Base-by-base conservation (phyloP, 2,888 invertebrate species). In the Nomada ruficornis region DNA sequence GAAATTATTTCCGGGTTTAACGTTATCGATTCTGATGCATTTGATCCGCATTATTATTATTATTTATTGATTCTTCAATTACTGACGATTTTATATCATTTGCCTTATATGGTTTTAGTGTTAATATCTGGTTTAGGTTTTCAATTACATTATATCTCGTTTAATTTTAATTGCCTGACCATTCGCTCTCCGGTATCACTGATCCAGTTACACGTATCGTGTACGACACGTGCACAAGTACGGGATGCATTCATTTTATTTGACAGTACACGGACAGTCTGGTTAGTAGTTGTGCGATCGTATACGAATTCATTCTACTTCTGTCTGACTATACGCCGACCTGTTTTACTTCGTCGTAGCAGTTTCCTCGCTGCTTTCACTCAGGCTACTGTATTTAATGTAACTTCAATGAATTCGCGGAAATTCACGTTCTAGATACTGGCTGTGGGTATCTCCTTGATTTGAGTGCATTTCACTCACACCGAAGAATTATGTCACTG, bases 381-480 rank as follows among this genome's bases (percentile, higher is more conserved):
- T 23, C 50, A 7, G 10, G 26, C 70, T 18, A 23, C 36, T 52
- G 50, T 60, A 18, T 36, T 71, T 52, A 52, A 71, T 62, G 60
- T 18, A 69, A 60, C 60, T 50, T 60, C 47, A 36, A 71, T 52
- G 70, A 50, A 62, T 36, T 23, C 50, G 29, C 20, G 36, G 70
- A 29, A 50, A 62, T 52, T 71, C n/a, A n/a, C 29, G 59, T 70
- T 50, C 29, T 15, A 36, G 26, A 13, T 3, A 47, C 11, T 20
- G 47, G 42, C 47, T 42, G n/a, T 18, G 29, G 11, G 29, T 15
- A 60, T 70, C 50, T 29, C 29, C 47, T 60, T 29, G 59, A 60
- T 70, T 59, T 20, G 20, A 70, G 59, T 70, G 70, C 52, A 71
- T 62, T 62, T 71, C 20, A 20, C 50, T 62, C 42, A 15, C 47